Conservation (phyloP, 2,888 invertebrate species). For the Cerastis leucographa region DNA sequence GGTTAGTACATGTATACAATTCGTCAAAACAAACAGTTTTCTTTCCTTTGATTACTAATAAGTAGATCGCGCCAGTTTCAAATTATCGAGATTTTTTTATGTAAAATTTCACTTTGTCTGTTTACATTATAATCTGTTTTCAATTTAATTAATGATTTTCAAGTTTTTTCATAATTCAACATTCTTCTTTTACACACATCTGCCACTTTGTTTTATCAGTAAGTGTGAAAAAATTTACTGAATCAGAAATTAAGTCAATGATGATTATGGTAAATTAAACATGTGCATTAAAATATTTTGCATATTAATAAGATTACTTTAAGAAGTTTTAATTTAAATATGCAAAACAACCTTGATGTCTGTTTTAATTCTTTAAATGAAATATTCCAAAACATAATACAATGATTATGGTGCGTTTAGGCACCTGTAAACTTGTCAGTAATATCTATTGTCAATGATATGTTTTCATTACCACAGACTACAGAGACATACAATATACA, state of each 20-base stretch:
- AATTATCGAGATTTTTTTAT: slow-evolving; percentile 17
- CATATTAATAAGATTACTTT: slow-evolving; percentile 18
- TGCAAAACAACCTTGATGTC: not conserved
- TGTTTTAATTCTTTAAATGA: not conserved
- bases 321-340: slow-evolving; percentile 18
- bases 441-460: slow-evolving; percentile 6
- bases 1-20: slow-evolving; percentile 85
- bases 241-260: slow-evolving; percentile 13
- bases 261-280: slow-evolving; percentile 24
- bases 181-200: slow-evolving; percentile 7
- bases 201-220: slow-evolving; percentile 29
- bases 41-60: slow-evolving; percentile 47
- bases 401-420: not conserved
- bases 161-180: not conserved
- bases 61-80: slow-evolving; percentile 65
- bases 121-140: not conserved
- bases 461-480: not conserved
- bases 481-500: not conserved
- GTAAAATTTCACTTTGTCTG: slow-evolving; percentile 1
- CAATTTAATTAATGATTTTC: not conserved
- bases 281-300: slow-evolving; percentile 25
- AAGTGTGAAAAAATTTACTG: slow-evolving; percentile 14
- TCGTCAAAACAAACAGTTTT: slow-evolving; percentile 73
- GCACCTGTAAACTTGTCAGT: not conserved
- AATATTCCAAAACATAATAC: not conserved